These are phyloP conservation scores for Limnephilus rhombicus DNA, from an alignment of 2,888 invertebrate species.

Conservation along the genomic window DNA sequence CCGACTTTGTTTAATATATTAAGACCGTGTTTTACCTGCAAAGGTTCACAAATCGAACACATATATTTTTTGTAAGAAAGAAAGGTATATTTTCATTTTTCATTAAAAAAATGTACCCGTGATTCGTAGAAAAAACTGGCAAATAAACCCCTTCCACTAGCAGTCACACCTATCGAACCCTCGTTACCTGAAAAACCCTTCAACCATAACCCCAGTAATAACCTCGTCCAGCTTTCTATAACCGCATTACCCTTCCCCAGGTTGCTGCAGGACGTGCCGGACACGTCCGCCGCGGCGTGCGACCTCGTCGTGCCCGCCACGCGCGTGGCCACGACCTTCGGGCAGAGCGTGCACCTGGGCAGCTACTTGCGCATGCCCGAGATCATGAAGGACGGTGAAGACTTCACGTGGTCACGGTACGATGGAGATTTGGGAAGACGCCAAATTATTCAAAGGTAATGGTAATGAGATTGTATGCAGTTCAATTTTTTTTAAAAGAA, in stretches of 20 bases:
- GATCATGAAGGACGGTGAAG: slow-evolving; percentile 41
- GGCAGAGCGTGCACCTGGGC: slow-evolving; percentile 63
- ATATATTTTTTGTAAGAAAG: too few species aligned
- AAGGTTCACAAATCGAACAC: too few species aligned
- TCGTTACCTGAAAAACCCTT: neutral
- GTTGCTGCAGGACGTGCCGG: slow-evolving; percentile 62
- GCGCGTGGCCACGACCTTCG: slow-evolving; percentile 60
- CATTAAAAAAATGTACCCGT: neutral
- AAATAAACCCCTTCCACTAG: neutral
- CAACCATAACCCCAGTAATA: neutral
- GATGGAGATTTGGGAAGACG: neutral
- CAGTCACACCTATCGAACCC: neutral
- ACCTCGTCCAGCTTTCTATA: neutral
- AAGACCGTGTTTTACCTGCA: too few species aligned
- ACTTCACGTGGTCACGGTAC: slow-evolving; percentile 56
- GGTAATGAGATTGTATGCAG: neutral
- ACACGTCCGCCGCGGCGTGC: slow-evolving; percentile 58
- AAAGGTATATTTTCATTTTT: neutral
- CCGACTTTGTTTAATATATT: too few species aligned
- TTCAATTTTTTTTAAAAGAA: too few species aligned
- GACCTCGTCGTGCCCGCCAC: slow-evolving; percentile 58
- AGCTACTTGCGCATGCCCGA: slow-evolving; percentile 52
- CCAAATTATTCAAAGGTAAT: slow-evolving; percentile 46
- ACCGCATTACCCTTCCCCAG: slow-evolving; percentile 24
- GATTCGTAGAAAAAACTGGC: neutral